Base-by-base conservation (phyloP, 2,113 vertebrate species). In the Psophia crepitans region DNA sequence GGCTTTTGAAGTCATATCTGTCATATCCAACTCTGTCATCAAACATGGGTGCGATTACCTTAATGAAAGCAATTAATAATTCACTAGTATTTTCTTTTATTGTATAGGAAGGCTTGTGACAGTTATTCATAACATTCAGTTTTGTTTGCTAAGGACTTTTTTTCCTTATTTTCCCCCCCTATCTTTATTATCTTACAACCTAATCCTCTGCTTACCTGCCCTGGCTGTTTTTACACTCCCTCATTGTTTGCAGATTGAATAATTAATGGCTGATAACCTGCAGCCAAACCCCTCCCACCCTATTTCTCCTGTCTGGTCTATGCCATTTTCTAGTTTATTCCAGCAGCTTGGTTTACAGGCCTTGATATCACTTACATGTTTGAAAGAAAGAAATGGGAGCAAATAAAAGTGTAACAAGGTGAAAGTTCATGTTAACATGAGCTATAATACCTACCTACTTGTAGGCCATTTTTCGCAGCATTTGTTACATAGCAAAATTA, bases 211-310 rank as follows among this genome's bases (percentile, higher is more conserved):
- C 66, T 94, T 89, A 73, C 77, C 87, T 86, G 64, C 48, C 78
- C 66, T 87, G 64, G 39, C 88, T 96, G 89, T 54, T 95, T 97
- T 92, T 95, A 83, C 87, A 33, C 44, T 93, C 91, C 49, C 82
- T 96, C 94, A 97, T 97, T 98, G 93, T 97, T 97, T 97, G 93
- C 88, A 69, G 75, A 96, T 97, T 98, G 94, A 97, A 98, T 98
- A 98, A 98, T 97, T 97, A 81, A 97, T 96, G 75, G 79, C 5
- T 83, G 94, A 98, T 97, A 97, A 98, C 85, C 83, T 85, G 64
- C 75, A 92, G 90, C 77, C 94, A 87, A 76, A 87, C 69, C 85
- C 78, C 77, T 94, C 90, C 92, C 94, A 91, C 85, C 66, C 56
- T 41, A 81, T 51, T 95, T 92, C 92, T 85, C 90, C 73, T 93